A percentile compares a stretch with the other conserved stretches of the same genome.
phyloP scores from a whole-genome alignment of 2,888 invertebrate species.

The Bellardia bayeri region DNA sequence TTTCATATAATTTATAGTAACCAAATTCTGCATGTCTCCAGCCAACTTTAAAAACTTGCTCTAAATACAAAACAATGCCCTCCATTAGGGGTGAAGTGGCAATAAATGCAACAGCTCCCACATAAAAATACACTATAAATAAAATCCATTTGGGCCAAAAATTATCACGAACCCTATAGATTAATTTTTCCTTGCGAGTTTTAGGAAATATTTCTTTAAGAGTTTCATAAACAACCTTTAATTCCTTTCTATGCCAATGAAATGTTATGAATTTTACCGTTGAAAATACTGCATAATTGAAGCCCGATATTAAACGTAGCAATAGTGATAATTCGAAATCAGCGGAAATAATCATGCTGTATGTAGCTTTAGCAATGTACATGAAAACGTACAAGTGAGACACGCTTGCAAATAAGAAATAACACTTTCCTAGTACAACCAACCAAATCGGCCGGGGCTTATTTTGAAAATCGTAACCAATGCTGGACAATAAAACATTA shows the following conservation, averaged over 20 bases:
- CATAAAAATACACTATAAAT: constrained; percentile 59
- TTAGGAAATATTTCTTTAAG: constrained; percentile 66
- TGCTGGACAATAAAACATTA: constrained; percentile 29
- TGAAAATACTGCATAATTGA: constrained; percentile 56
- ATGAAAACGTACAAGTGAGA: constrained; percentile 26
- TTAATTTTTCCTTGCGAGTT: constrained; percentile 47
- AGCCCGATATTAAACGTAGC: constrained; percentile 51
- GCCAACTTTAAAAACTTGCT: constrained; percentile 37
- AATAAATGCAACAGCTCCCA: constrained; percentile 57
- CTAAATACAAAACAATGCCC: constrained; percentile 50
- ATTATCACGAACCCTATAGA: constrained; percentile 56
- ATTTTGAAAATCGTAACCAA: constrained; percentile 52
- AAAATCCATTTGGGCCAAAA: constrained; percentile 65
- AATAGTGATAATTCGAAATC: constrained; percentile 27
- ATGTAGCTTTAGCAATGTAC: constrained; percentile 40
- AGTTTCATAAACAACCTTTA: background rate
- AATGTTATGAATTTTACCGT: constrained; percentile 46
- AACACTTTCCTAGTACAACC: background rate
- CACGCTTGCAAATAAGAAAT: background rate
- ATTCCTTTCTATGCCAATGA: constrained; percentile 7
- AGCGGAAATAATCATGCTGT: background rate
- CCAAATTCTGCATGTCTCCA: constrained; percentile 50
- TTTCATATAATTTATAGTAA: constrained; percentile 68
- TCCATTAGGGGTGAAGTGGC: constrained; percentile 59
- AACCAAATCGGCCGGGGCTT: background rate